These are phyloP conservation scores for Chalcosyrphus nemorum DNA, from an alignment of 2,888 invertebrate genomes.

Conservation along the genomic window DNA sequence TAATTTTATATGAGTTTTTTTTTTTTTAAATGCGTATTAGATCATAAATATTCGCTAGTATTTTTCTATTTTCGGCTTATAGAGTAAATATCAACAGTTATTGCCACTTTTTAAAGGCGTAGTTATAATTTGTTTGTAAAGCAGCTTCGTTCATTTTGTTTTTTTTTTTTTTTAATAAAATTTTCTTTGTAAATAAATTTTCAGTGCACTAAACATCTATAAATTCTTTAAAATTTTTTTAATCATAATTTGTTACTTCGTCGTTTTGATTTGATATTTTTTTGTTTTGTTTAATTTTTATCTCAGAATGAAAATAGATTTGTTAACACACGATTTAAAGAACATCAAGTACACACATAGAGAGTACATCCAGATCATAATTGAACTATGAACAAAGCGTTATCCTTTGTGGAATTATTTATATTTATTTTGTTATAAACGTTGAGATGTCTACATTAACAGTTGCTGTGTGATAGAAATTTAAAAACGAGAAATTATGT, in stretches of 20 bases:
- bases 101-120: slow-evolving; percentile 50
- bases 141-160: slow-evolving; percentile 30
- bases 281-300: no score
- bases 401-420: slow-evolving; percentile 62
- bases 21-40: slow-evolving; percentile 16
- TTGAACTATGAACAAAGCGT: slow-evolving; percentile 58
- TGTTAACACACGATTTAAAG: slow-evolving; percentile 65
- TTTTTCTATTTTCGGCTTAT: slow-evolving; percentile 38
- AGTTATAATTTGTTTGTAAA: slow-evolving; percentile 39
- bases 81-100: slow-evolving; percentile 69
- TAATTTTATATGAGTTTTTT: slow-evolving; percentile 27
- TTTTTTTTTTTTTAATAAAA: slow-evolving; percentile 16
- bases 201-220: slow-evolving; percentile 57
- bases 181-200: slow-evolving; percentile 60
- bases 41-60: slow-evolving; percentile 40
- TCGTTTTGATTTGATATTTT: slow-evolving; percentile 16
- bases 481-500: slow-evolving; percentile 43
- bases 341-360: slow-evolving; percentile 65
- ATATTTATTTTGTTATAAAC: slow-evolving; percentile 22
- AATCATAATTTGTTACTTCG: slow-evolving; percentile 27
- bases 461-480: slow-evolving; percentile 61
- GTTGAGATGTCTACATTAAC: slow-evolving; percentile 63
- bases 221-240: slow-evolving; percentile 59
- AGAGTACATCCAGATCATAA: slow-evolving; percentile 68
- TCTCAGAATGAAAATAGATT: slow-evolving; percentile 45